Conservation (phyloP, 2,113 vertebrate genomes). For the Anoura caudifer region DNA sequence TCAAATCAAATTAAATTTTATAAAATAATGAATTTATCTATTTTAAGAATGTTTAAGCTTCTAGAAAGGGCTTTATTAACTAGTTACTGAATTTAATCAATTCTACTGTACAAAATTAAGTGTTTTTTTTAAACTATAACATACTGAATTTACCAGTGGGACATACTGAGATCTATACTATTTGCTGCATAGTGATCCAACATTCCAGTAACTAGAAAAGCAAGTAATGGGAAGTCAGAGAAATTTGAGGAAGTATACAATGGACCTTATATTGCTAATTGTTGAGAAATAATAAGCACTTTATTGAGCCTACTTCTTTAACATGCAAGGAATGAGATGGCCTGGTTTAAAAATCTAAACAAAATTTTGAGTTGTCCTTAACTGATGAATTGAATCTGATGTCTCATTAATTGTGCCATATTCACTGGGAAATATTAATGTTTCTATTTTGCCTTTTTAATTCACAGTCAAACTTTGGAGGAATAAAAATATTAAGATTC, state of each 20-base stretch:
- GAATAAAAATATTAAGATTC: neutral
- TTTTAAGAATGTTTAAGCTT: neutral
- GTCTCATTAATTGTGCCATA: neutral
- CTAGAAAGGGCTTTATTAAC: neutral
- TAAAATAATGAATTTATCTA: conserved; percentile 2
- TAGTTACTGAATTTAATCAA: conserved; percentile 7
- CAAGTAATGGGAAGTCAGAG: neutral
- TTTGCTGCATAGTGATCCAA: neutral
- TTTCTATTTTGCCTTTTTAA: neutral
- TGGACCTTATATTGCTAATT: neutral
- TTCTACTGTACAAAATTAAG: neutral
- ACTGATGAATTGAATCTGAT: neutral
- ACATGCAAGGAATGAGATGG: neutral
- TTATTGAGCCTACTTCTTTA: neutral
- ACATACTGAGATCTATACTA: neutral
- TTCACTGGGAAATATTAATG: neutral
- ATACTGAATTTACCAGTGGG: neutral
- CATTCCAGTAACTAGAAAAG: neutral
- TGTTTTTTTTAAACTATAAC: neutral
- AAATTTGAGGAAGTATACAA: neutral
- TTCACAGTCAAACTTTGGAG: neutral
- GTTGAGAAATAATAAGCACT: neutral
- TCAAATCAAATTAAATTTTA: conserved; percentile 3
- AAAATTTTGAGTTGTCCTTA: neutral
- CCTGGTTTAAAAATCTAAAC: neutral